Conservation (phyloP, 1,140 invertebrate species). For the Apis laboriosa region DNA sequence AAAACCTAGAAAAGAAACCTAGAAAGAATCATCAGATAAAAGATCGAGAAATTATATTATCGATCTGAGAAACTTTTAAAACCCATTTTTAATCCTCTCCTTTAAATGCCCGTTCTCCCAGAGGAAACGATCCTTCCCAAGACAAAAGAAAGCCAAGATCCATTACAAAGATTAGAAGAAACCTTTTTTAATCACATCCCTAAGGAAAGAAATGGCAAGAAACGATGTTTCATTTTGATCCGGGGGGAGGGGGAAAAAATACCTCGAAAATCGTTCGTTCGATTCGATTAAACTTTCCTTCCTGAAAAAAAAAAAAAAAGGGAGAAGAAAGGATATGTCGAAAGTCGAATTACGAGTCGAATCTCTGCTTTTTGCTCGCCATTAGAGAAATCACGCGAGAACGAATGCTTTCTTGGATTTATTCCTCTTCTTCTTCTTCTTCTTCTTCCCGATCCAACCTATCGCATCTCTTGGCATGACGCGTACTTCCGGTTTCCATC, state of each 20-base stretch:
- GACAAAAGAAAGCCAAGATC: background rate
- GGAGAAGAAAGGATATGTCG: background rate
- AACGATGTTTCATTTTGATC: background rate
- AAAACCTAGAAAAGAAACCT: too few relatives aligned
- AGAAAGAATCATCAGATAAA: too few relatives aligned
- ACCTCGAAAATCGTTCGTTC: background rate
- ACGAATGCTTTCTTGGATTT: background rate
- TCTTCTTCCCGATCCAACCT: background rate
- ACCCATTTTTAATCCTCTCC: too few relatives aligned
- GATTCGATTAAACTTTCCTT: constrained; percentile 23
- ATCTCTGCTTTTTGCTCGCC: background rate
- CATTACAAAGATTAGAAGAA: background rate
- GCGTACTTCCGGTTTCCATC: too few relatives aligned
- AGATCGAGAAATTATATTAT: too few relatives aligned
- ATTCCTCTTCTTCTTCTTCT: background rate
- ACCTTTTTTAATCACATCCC: background rate
- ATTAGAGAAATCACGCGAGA: constrained; percentile 4
- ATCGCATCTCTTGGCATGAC: too few relatives aligned
- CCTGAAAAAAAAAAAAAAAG: background rate
- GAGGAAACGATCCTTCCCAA: background rate
- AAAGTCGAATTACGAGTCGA: constrained; percentile 14
- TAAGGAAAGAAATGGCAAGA: too few relatives aligned
- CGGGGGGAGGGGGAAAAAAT: too few relatives aligned
- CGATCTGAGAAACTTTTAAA: too few relatives aligned
- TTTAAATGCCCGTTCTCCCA: too few relatives aligned